phyloP scores from a whole-genome alignment of 2,797 vertebrate species.

The Fratercula arctica region DNA sequence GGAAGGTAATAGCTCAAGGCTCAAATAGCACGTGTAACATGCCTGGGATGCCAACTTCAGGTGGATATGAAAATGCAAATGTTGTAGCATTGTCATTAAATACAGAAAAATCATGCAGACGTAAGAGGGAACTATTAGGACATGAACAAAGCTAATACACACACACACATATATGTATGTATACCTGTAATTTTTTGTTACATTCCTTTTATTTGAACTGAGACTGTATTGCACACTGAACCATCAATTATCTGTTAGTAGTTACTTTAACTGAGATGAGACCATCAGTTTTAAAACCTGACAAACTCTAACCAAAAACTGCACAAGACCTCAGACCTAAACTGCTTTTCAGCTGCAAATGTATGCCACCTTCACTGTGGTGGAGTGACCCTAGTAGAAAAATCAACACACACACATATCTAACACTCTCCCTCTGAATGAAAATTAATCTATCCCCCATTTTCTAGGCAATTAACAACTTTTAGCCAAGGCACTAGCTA shows the following conservation, averaged over 20 bases:
- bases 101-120: neutral
- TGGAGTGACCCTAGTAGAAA: neutral
- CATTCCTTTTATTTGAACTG: neutral
- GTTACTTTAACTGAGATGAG: neutral
- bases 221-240: neutral
- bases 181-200: neutral
- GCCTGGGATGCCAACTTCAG: neutral
- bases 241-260: neutral
- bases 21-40: neutral
- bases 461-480: neutral
- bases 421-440: neutral
- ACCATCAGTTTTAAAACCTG: neutral
- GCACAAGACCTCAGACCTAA: neutral
- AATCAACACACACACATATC: neutral
- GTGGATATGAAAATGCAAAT: neutral
- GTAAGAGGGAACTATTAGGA: neutral
- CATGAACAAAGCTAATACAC: neutral
- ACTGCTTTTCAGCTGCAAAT: neutral
- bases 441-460: neutral
- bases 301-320: neutral
- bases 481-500: neutral
- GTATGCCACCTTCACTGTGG: neutral
- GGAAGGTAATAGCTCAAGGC: neutral
- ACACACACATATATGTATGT: neutral
- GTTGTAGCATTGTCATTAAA: neutral